Evolutionary conservation across 92 coral and sea anemone genomes (phyloP).

Genomic region (Heteractis magnifica): DNA sequence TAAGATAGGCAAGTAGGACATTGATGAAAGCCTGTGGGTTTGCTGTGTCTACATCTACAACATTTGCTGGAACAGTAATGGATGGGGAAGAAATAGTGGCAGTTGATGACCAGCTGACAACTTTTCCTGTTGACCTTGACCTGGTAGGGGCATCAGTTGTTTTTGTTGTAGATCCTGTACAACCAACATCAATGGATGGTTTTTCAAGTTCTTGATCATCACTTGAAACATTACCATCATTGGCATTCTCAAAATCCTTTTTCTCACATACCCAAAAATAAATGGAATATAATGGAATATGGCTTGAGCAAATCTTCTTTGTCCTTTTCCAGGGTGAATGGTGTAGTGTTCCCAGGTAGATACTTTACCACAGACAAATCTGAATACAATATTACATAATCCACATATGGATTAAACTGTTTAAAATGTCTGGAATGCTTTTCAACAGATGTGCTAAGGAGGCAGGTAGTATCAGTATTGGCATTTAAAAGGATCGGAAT

Average conservation of each 20-base stretch:
- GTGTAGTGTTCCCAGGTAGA: conserved; percentile 55
- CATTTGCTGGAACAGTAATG: background rate
- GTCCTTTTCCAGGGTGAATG: conserved; percentile 58
- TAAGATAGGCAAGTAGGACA: conserved; percentile 30
- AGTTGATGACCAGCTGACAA: conserved; percentile 18
- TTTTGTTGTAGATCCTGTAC: conserved; percentile 19
- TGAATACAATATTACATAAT: conserved; percentile 41
- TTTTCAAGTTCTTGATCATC: background rate
- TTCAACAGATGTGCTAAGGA: conserved; percentile 44
- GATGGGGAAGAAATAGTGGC: conserved; percentile 12
- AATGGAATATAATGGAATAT: conserved; percentile 59
- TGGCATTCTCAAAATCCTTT: conserved; percentile 51
- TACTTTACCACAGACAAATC: conserved; percentile 45
- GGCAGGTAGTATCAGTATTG: conserved; percentile 33
- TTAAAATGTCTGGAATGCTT: conserved; percentile 54
- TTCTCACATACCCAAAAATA: conserved; percentile 66
- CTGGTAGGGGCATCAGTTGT: conserved; percentile 3
- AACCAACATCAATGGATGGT: background rate
- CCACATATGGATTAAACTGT: conserved; percentile 39
- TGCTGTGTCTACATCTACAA: conserved; percentile 1
- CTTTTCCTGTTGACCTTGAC: conserved; percentile 8
- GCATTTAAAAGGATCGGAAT: conserved; percentile 41
- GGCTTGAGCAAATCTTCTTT: conserved; percentile 62
- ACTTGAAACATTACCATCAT: background rate
- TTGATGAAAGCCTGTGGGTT: conserved; percentile 7